Base-by-base conservation (phyloP, 2,888 invertebrate genomes). In the Agonopterix alstromeriana region DNA sequence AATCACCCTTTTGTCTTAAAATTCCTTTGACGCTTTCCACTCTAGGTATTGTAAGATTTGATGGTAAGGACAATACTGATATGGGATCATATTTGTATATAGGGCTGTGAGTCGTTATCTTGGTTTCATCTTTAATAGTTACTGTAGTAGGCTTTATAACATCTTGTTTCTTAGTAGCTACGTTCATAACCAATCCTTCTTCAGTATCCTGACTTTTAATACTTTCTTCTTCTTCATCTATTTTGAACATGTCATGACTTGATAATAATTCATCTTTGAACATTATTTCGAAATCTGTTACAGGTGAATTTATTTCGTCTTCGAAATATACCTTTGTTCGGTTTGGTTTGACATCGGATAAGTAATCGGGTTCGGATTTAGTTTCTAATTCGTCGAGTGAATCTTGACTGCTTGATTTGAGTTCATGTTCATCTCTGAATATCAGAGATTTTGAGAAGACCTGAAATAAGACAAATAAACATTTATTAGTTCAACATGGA, bases 231-330 rank as follows among this genome's bases (percentile, higher is more conserved):
- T 89, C 89, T 65, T 84, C 84, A 35, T 88, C 89, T 14, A 89
- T 89, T 57, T 89, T 88, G 51, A 86, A 88, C 75, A 89, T 89
- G 41, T 82, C 80, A 48, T 83, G 70, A 40, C 72, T 75, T 1
- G 77, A 67, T 2, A 79, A 52, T 0, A 89, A 70, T 65, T 89
- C 89, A 53, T 89, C 89, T 70, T 89, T 88, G 64, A 89, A 89
- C 89, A 89, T 89, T 1, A 89, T 89, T 69, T 89, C 89, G 47
- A 89, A 89, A 65, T 89, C 89, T 1, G 89, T 87, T 2, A 89
- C 82, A 0, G 86, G 87, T 0, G 86, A 85, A 47, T 89, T 80
- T 0, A 87, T 80, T 67, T 89, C 88, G 36, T 89, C 89, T 66
- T 88, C 88, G 53, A 89, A 89, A 56, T 89, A 86, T 0, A 89